phyloP scores from a whole-genome alignment of 2,797 vertebrate genomes.

The Furcifer pardalis region DNA sequence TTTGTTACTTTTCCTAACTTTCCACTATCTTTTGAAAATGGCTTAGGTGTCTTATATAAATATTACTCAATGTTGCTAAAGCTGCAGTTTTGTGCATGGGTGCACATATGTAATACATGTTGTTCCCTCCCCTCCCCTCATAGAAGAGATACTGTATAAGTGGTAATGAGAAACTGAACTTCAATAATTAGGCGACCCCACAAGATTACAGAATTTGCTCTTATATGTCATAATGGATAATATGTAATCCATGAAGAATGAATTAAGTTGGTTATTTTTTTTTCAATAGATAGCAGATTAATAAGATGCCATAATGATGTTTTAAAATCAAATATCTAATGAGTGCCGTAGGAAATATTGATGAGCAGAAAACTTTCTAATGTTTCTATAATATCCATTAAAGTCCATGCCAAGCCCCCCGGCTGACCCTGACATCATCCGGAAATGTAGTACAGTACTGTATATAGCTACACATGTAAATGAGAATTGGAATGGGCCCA shows the following conservation, averaged over 20 bases:
- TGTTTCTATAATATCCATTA: conserved; percentile 38
- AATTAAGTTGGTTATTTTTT: conserved; percentile 48
- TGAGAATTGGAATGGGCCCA: conserved; percentile 1
- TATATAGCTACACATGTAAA: conserved; percentile 39
- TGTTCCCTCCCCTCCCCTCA: conserved; percentile 6
- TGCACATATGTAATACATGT: neutral
- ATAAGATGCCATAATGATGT: conserved; percentile 46
- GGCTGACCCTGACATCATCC: neutral
- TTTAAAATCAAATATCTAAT: conserved; percentile 53
- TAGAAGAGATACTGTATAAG: conserved; percentile 17
- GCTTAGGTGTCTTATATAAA: neutral
- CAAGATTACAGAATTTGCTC: conserved; percentile 40
- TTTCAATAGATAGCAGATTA: conserved; percentile 44
- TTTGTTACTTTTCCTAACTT: no score
- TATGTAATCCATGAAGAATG: conserved; percentile 54
- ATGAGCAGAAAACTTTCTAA: conserved; percentile 38
- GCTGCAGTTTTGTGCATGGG: neutral
- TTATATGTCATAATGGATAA: conserved; percentile 55
- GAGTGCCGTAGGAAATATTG: conserved; percentile 39
- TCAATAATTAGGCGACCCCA: conserved; percentile 50
- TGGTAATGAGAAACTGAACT: conserved; percentile 24
- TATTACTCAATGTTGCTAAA: neutral
- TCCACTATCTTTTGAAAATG: no score
- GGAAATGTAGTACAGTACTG: conserved; percentile 52
- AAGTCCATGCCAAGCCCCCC: conserved; percentile 11